Percentiles rank a stretch among this genome's conserved stretches.
phyloP scores from a whole-genome alignment of 2,888 invertebrate species.

The Aplocera efformata region DNA sequence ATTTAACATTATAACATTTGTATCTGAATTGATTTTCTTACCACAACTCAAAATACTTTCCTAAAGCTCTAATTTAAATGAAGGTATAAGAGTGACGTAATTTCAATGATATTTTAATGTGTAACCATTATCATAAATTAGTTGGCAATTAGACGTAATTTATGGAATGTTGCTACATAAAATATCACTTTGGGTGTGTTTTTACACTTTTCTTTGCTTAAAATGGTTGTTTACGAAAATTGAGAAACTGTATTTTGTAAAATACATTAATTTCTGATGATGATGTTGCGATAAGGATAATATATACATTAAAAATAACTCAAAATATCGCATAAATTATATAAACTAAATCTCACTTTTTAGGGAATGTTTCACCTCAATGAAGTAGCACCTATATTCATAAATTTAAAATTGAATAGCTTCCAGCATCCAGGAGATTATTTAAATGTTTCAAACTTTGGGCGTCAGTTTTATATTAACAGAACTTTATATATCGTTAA shows the following conservation, averaged over 20 bases:
- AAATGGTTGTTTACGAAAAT: slow-evolving; percentile 24
- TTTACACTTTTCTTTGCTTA: slow-evolving; percentile 28
- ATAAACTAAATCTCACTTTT: no score
- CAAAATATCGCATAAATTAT: no score
- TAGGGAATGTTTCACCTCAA: no score
- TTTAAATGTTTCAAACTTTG: no score
- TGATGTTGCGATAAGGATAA: background rate
- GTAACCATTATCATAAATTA: slow-evolving; percentile 67
- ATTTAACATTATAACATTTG: no score
- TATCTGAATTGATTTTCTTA: no score
- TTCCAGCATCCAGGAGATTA: no score
- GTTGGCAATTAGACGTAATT: slow-evolving; percentile 61
- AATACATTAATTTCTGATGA: slow-evolving; percentile 22
- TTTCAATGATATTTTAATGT: slow-evolving; percentile 62
- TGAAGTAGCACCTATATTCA: no score
- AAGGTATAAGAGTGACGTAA: slow-evolving; percentile 45
- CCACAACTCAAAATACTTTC: slow-evolving; percentile 7
- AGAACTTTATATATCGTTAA: no score
- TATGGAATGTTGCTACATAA: slow-evolving; percentile 55
- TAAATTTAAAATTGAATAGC: no score
- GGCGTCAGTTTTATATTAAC: no score
- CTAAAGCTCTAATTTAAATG: slow-evolving; percentile 25
- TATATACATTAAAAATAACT: slow-evolving; percentile 11
- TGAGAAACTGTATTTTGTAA: slow-evolving; percentile 24
- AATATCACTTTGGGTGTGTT: slow-evolving; percentile 38